Conservation (phyloP, 1,140 invertebrate genomes). For the Bombus consobrinus region DNA sequence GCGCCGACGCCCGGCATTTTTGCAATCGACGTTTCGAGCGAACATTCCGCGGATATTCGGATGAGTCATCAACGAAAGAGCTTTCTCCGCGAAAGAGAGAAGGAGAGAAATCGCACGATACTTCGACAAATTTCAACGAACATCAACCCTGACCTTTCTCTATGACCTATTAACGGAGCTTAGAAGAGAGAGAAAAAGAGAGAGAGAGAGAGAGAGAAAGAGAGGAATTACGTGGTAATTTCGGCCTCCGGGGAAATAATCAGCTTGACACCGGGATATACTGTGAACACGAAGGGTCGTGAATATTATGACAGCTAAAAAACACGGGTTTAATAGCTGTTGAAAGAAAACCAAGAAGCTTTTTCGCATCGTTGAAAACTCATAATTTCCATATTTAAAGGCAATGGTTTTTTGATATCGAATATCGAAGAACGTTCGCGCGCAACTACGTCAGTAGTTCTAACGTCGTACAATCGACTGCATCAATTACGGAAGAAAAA, state of each 20-base stretch:
- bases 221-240: conserved; percentile 52
- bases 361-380: not conserved
- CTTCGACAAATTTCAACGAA: conserved; percentile 58
- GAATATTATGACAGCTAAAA: conserved; percentile 22
- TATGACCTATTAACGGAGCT: conserved; percentile 54
- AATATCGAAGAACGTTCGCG: not conserved
- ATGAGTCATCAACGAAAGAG: conserved; percentile 56
- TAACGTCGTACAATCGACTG: not conserved
- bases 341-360: not conserved
- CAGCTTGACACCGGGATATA: conserved; percentile 32
- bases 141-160: conserved; percentile 61
- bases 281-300: conserved; percentile 12
- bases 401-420: too few relatives aligned
- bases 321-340: conserved; percentile 8
- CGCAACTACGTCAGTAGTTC: not conserved
- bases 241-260: conserved; percentile 41
- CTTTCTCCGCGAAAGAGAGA: conserved; percentile 29
- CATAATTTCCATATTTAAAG: not conserved
- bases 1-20: conserved; percentile 7
- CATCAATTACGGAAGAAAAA: not conserved
- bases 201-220: too few relatives aligned
- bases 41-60: conserved; percentile 22
- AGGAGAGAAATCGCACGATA: not conserved
- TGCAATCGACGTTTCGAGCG: conserved; percentile 11
- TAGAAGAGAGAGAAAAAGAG: not conserved